phyloP scores from a whole-genome alignment of 2,797 vertebrate genomes.

The Cossypha dichroa region DNA sequence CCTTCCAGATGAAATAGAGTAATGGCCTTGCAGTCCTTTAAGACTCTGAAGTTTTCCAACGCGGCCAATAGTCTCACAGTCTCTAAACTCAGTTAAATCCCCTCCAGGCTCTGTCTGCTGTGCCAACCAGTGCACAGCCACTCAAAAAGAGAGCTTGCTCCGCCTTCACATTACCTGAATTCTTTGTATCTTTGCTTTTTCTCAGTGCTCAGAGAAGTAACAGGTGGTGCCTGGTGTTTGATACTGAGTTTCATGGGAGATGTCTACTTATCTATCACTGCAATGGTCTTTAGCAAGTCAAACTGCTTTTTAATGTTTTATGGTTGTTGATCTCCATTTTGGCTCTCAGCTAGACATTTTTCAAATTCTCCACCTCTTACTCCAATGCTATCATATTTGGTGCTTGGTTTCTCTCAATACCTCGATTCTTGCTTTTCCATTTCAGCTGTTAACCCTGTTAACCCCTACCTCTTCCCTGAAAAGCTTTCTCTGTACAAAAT shows the following conservation, averaged over 20 bases:
- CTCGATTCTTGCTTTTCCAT: neutral
- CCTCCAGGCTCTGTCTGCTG: neutral
- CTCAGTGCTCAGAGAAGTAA: neutral
- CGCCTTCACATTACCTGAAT: slow-evolving; percentile 5
- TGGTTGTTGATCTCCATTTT: slow-evolving; percentile 42
- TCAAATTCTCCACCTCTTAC: slow-evolving; percentile 59
- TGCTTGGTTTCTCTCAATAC: slow-evolving; percentile 29
- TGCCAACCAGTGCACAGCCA: neutral
- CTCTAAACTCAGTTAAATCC: neutral
- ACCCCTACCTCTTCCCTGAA: neutral
- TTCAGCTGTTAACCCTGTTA: slow-evolving; percentile 33
- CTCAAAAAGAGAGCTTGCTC: neutral
- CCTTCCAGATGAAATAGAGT: neutral
- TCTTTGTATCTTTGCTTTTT: neutral
- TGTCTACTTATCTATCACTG: slow-evolving; percentile 11
- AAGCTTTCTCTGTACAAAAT: neutral
- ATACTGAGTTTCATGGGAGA: neutral
- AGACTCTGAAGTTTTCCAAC: neutral
- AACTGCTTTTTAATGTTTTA: slow-evolving; percentile 46
- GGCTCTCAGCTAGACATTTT: slow-evolving; percentile 48
- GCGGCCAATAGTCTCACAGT: neutral
- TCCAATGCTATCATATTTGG: neutral
- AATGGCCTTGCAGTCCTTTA: neutral
- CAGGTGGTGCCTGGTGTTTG: slow-evolving; percentile 53
- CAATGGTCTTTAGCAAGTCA: slow-evolving; percentile 38